Conservation (phyloP, 2,888 invertebrate species). For the Agapostemon virescens region DNA sequence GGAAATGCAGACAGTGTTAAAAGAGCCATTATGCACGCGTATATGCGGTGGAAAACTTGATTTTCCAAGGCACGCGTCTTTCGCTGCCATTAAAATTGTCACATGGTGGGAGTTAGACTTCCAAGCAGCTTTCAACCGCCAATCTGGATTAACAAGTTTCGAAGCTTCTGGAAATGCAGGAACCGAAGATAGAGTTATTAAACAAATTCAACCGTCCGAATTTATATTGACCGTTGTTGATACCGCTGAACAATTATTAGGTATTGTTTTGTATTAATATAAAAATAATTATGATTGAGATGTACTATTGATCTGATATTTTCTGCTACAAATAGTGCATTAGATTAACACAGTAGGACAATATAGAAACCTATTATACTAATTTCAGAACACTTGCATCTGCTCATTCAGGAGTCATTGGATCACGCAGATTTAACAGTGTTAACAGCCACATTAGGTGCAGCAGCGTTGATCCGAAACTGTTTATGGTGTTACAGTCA, state of each 20-base stretch:
- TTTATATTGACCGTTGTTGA: constrained; percentile 87
- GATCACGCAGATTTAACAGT: constrained; percentile 92
- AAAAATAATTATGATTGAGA: no score
- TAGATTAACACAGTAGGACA: neutral
- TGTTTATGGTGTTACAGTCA: constrained; percentile 89
- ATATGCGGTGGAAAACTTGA: constrained; percentile 91
- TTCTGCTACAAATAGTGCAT: neutral
- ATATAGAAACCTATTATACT: neutral
- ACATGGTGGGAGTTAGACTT: constrained; percentile 94
- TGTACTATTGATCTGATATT: neutral
- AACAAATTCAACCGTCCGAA: constrained; percentile 89
- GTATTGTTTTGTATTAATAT: constrained; percentile 74
- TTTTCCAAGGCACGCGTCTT: constrained; percentile 91
- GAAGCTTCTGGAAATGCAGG: constrained; percentile 71
- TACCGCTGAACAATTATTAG: constrained; percentile 87
- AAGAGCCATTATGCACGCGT: constrained; percentile 89
- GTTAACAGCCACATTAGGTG: constrained; percentile 90
- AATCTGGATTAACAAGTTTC: constrained; percentile 82
- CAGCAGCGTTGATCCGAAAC: constrained; percentile 89
- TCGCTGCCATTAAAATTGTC: constrained; percentile 91
- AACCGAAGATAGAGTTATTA: constrained; percentile 83
- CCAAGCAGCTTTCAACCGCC: constrained; percentile 87
- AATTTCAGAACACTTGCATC: constrained; percentile 87
- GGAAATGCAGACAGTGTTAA: constrained; percentile 88
- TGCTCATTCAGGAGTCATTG: constrained; percentile 90